Evolutionary conservation across 2,113 vertebrate genomes (phyloP), one percentile per base, ranked within the genome.

Genomic region (Triplophysa rosa): DNA sequence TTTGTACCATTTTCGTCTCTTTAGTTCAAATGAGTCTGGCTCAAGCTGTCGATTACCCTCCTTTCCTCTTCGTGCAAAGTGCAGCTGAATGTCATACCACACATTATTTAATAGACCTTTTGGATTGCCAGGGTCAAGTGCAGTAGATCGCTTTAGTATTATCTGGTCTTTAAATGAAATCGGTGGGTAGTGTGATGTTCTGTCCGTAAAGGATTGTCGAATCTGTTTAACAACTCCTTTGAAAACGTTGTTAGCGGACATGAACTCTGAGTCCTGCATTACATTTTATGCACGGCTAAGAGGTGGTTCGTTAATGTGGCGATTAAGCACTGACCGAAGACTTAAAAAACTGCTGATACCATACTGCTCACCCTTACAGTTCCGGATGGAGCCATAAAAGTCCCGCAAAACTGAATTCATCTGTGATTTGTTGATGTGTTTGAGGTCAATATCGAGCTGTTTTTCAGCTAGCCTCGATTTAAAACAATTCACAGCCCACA

Each of bases 261-360:
- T 76, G 19, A 78, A 78, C n/a, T 78, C 29, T 5, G 11, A 37
- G 75, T 78, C 75, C 29, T 67, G 21, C 64, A 78, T 78, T 33
- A 78, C 17, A 33, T 19, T 67, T 42, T 64, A 78, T 19, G 17
- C 11, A n/a, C 26, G 26, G 64, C 76, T 54, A 58, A 67, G 29
- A 33, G 65, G 64, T 29, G 62, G 63, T 14, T 67, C 45, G 16
- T 78, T 78, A 40, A 78, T 78, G 14, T 42, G 42, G 16, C 40
- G 3, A 45, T 76, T 76, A 7, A 76, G n/a, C 2, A 6, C 61
- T 2, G 14, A 21, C 40, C 21, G 12, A 24, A 76, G 52, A 23
- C 72, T 59, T 4, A 62, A 8, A 14, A 42, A 74, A 40, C 72
- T 75, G 26, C 37, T 29, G 14, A 76, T 76, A 12, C 59, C 29